A percentile compares a stretch with the other conserved stretches of the same genome.
Evolutionary conservation across 30 jellyfish, hydroid and myxozoan species (phyloP).

Genomic region (Turritopsis rubra): DNA sequence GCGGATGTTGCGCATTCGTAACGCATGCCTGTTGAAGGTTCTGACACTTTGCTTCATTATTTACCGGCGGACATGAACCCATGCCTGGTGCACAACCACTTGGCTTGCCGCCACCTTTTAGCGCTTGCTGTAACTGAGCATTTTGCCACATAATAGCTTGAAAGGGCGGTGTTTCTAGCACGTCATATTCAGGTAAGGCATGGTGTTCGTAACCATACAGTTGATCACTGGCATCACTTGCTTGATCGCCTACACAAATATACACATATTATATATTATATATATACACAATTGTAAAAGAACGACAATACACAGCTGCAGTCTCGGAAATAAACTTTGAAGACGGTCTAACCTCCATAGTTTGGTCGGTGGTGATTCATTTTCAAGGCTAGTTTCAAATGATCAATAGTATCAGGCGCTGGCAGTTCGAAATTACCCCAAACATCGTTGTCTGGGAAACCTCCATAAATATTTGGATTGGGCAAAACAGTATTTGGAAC

Average conservation of each 20-base stretch:
- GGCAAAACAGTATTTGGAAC: slow-evolving; percentile 91
- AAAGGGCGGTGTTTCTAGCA: slow-evolving; percentile 86
- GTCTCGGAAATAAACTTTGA: neutral
- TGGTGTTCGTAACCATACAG: slow-evolving; percentile 77
- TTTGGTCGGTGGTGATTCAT: slow-evolving; percentile 42
- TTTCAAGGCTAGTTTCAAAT: slow-evolving; percentile 56
- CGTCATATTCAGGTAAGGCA: slow-evolving; percentile 91
- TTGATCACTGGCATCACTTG: slow-evolving; percentile 21
- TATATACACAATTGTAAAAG: neutral
- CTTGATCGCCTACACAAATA: slow-evolving; percentile 22
- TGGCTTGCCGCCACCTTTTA: slow-evolving; percentile 15
- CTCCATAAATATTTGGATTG: slow-evolving; percentile 79
- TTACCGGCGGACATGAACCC: slow-evolving; percentile 52
- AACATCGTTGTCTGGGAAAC: slow-evolving; percentile 85
- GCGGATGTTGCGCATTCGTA: slow-evolving; percentile 48
- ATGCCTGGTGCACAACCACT: slow-evolving; percentile 60
- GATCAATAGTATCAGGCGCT: slow-evolving; percentile 61
- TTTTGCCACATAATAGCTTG: slow-evolving; percentile 43
- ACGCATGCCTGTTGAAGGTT: slow-evolving; percentile 43
- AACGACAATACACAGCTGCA: neutral
- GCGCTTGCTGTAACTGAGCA: slow-evolving; percentile 19
- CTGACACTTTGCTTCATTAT: slow-evolving; percentile 5
- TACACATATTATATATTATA: neutral
- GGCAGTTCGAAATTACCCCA: slow-evolving; percentile 93
- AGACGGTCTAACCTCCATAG: slow-evolving; percentile 16